phyloP scores from a whole-genome alignment of 2,113 vertebrate genomes.

The Equus quagga region DNA sequence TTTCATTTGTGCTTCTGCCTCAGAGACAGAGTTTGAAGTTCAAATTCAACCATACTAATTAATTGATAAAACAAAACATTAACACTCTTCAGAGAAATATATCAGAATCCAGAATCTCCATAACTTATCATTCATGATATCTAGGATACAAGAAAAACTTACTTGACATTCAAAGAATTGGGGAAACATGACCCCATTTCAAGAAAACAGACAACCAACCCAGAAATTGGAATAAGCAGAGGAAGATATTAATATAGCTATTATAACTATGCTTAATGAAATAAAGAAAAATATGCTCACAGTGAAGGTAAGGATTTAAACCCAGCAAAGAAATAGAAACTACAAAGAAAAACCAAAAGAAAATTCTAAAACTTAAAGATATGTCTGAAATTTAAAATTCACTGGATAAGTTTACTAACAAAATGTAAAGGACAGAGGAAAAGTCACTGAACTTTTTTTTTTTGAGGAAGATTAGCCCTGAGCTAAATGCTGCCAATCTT shows the following conservation, averaged over 20 bases:
- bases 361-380: not conserved
- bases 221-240: not conserved
- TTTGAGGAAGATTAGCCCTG: too few relatives aligned
- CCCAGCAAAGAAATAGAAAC: not conserved
- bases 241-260: not conserved
- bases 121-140: not conserved
- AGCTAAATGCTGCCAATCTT: too few relatives aligned
- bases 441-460: not conserved
- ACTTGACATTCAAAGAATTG: not conserved
- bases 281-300: not conserved
- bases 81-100: not conserved
- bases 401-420: not conserved
- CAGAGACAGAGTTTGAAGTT: not conserved
- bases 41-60: not conserved
- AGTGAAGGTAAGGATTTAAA: not conserved
- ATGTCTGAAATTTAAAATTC: not conserved
- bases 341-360: constrained; percentile 6
- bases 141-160: not conserved
- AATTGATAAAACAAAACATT: not conserved
- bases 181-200: not conserved
- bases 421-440: not conserved
- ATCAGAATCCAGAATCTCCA: not conserved
- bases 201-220: not conserved
- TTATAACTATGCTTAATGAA: not conserved
- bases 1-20: not conserved